Base-by-base conservation (phyloP, 1,140 invertebrate species). In the Medauroidea extradentata region DNA sequence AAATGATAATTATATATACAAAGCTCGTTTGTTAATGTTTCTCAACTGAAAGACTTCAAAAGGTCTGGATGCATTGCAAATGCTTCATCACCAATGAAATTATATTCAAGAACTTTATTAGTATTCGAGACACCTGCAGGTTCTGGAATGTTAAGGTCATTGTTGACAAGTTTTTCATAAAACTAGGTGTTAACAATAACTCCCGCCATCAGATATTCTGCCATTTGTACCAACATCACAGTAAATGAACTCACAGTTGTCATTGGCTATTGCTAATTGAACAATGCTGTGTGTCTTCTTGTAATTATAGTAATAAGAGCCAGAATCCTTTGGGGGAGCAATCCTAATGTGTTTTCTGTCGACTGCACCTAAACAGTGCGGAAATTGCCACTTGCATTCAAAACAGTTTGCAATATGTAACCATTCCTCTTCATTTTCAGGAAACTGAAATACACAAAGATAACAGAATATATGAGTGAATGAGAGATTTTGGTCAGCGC, bases 231-330 rank as follows among this genome's bases (percentile, higher is more conserved):
- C 71, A 51, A 75, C 59, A 62, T 77, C 69, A 59, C 67, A 57
- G 38, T 60, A 56, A 34, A 70, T 53, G 65, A 75, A 74, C 65
- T 62, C 66, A 58, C 74, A 74, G 29, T 71, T 64, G 38, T 62
- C 66, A 70, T 73, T 67, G 21, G 61, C 71, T 19, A 74, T 57
- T 54, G 72, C 74, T 57, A 78, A 41, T 29, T 75, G 63, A 21
- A 77, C 68, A 18, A 75, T 65, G 53, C 69, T 74, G 56, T 70
- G 63, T n/a, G 24, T 59, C n/a, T 65, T 67, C 67, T 78, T 78
- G 61, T 78, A 79, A 67, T 77, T 75, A 53, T 63, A 74, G 61
- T n/a, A 75, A 52, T 64, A 41, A 5, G 72, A 74, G 41, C 71
- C 71, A 68, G 62, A 61, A 48, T 71, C 62, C 49, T 57, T 59